A percentile compares a stretch with the other conserved stretches of the same genome.
Evolutionary conservation across 2,113 vertebrate genomes (phyloP).

Genomic region (Cottus gobio): DNA sequence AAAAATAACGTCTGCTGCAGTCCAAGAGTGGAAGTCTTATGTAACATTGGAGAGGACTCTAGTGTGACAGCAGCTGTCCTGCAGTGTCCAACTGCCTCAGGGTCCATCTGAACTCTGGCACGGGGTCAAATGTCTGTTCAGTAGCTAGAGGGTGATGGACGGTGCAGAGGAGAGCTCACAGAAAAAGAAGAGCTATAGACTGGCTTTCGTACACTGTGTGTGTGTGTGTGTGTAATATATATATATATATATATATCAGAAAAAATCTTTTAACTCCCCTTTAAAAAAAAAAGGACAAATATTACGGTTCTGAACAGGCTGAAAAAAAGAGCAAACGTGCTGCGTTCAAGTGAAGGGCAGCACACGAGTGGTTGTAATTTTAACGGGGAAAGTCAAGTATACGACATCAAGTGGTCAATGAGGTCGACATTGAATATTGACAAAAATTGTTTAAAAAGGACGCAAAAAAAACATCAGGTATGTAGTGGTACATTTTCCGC

Average conservation of each 20-base stretch:
- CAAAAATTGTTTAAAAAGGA: background rate
- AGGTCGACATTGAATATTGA: too few species aligned
- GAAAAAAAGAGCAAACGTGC: background rate
- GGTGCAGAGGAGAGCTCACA: background rate
- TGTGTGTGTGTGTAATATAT: too few species aligned
- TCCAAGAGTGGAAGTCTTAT: background rate
- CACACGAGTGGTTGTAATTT: background rate
- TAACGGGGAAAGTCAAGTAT: too few species aligned
- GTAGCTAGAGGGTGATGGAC: background rate
- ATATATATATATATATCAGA: too few species aligned
- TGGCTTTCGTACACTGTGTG: background rate
- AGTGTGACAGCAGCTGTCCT: slow-evolving; percentile 3
- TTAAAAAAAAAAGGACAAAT: too few species aligned
- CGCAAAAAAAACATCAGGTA: too few species aligned
- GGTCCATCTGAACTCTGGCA: slow-evolving; percentile 26
- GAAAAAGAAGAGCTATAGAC: background rate
- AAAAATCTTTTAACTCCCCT: background rate
- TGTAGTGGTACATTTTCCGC: background rate
- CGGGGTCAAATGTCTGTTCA: background rate
- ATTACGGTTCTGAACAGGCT: background rate
- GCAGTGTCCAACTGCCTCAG: background rate
- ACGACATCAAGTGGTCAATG: too few species aligned
- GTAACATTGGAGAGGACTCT: background rate
- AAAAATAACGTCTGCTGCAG: background rate
- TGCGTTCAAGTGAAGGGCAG: background rate